These are phyloP conservation scores for Squalus acanthias DNA, from an alignment of 2,797 vertebrate genomes.

Conservation along the genomic window DNA sequence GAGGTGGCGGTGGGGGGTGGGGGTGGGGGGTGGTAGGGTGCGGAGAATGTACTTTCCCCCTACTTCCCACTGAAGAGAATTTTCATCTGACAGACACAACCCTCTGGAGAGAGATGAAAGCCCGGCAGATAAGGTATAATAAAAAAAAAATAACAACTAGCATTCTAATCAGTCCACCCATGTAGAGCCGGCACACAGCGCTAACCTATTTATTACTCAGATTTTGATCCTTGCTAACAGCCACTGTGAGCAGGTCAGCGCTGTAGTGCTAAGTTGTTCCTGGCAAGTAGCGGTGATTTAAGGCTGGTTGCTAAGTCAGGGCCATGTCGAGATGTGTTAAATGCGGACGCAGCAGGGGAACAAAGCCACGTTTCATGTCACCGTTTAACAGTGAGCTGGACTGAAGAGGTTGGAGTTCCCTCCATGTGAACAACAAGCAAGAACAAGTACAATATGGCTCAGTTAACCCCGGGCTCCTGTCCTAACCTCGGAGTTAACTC, in stretches of 20 bases:
- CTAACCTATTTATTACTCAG: not conserved
- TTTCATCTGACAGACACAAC: not conserved
- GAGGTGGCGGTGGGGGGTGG: too few species aligned
- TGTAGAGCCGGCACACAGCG: not conserved
- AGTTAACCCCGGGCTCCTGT: not conserved
- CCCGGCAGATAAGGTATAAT: slow-evolving; percentile 1
- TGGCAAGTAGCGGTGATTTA: not conserved
- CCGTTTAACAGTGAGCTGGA: not conserved
- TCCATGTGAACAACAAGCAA: not conserved
- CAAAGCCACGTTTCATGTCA: not conserved
- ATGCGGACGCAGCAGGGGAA: not conserved
- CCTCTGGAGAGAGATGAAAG: not conserved
- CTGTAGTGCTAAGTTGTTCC: not conserved
- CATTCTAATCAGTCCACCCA: not conserved
- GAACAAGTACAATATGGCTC: not conserved
- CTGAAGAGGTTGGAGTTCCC: not conserved
- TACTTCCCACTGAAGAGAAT: not conserved
- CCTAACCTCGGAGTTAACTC: not conserved
- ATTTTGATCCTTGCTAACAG: not conserved
- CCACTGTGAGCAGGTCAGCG: not conserved
- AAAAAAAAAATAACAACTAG: not conserved
- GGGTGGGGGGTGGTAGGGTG: too few species aligned
- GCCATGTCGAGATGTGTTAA: not conserved
- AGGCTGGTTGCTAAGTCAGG: not conserved
- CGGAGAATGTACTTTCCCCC: not conserved